Percentiles rank a stretch among this genome's conserved stretches.
phyloP scores from a whole-genome alignment of 2,797 vertebrate species.

The Nyctalus aviator region DNA sequence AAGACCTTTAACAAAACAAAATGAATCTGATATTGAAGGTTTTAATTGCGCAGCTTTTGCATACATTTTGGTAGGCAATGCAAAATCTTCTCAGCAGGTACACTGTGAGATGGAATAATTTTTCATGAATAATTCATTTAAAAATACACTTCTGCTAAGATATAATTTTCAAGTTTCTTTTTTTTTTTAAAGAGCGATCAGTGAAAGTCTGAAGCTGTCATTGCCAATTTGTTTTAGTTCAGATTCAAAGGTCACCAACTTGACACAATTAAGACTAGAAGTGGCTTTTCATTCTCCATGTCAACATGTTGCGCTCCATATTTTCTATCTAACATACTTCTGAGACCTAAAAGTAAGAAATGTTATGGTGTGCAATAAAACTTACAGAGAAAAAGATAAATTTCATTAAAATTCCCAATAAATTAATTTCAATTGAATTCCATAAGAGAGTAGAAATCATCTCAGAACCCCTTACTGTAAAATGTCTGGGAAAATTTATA shows the following conservation, averaged over 20 bases:
- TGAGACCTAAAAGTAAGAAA: slow-evolving; percentile 47
- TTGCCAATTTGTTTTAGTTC: slow-evolving; percentile 83
- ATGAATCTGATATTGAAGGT: slow-evolving; percentile 71
- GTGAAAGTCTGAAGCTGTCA: slow-evolving; percentile 84
- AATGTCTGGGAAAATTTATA: background rate
- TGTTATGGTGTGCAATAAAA: slow-evolving; percentile 64
- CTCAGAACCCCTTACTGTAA: background rate
- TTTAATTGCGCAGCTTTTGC: slow-evolving; percentile 82
- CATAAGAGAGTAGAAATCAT: background rate
- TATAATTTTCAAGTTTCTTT: slow-evolving; percentile 81
- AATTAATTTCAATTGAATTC: background rate
- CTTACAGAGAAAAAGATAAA: slow-evolving; percentile 35
- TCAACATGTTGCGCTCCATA: slow-evolving; percentile 49
- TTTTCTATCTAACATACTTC: slow-evolving; percentile 56
- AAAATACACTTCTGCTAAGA: slow-evolving; percentile 82
- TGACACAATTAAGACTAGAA: slow-evolving; percentile 77
- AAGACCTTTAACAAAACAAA: slow-evolving; percentile 81
- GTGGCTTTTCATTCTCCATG: slow-evolving; percentile 69
- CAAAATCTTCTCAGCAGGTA: slow-evolving; percentile 84
- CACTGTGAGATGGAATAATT: slow-evolving; percentile 76
- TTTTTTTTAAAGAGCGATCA: slow-evolving; percentile 81
- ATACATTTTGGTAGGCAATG: slow-evolving; percentile 78
- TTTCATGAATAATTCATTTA: slow-evolving; percentile 86
- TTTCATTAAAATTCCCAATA: background rate
- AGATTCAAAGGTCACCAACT: slow-evolving; percentile 82